Conservation (phyloP, 2,113 vertebrate genomes). For the Cyprinodon variegatus region DNA sequence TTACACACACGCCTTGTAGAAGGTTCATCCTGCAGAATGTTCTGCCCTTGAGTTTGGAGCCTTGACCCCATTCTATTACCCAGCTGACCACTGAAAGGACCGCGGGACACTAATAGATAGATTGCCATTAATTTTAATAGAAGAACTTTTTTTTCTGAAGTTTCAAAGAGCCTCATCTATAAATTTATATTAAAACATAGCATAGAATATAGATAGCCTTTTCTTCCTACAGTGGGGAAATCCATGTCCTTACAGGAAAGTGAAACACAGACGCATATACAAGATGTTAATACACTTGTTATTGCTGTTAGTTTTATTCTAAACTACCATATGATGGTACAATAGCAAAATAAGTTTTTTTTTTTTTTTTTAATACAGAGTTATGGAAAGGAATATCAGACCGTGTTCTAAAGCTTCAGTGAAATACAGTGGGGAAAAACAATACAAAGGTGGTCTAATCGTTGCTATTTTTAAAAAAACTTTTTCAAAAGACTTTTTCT, state of each 20-base stretch:
- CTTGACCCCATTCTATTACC: conserved; percentile 65
- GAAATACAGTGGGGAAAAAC: too few relatives aligned
- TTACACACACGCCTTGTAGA: conserved; percentile 21
- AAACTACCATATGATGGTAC: too few relatives aligned
- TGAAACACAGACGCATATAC: too few relatives aligned
- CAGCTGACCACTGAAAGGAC: conserved; percentile 56
- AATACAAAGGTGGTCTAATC: too few relatives aligned
- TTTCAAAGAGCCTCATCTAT: not conserved
- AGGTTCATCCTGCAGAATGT: conserved; percentile 39
- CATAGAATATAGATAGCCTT: not conserved
- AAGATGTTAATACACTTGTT: too few relatives aligned
- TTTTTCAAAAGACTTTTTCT: too few relatives aligned
- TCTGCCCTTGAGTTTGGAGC: conserved; percentile 67
- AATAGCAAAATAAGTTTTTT: not conserved
- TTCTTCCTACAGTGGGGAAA: too few relatives aligned
- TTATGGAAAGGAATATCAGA: too few relatives aligned
- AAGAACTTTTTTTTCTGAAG: not conserved
- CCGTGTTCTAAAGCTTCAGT: too few relatives aligned
- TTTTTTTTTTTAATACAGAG: too few relatives aligned
- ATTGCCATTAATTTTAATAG: conserved; percentile 37
- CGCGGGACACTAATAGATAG: conserved; percentile 49
- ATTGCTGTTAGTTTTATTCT: not conserved
- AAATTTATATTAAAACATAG: not conserved
- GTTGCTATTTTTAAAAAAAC: too few relatives aligned
- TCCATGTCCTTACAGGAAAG: too few relatives aligned